Base-by-base conservation (phyloP, 2,888 invertebrate genomes). In the Cephus runcator region DNA sequence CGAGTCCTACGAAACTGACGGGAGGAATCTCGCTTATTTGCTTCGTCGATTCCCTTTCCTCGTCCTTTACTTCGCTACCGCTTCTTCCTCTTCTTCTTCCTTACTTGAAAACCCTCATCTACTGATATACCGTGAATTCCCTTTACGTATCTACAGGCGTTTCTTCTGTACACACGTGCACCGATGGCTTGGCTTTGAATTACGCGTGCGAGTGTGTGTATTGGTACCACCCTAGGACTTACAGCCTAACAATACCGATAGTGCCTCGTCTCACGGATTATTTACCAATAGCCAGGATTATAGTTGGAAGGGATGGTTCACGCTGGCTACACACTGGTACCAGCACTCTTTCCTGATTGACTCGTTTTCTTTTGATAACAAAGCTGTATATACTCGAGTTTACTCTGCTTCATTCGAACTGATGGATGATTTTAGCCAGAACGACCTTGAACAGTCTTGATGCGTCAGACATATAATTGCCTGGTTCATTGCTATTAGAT, bases 11-110 rank as follows among this genome's bases (percentile, higher is more conserved):
- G 73, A 36, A 69, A 76, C 12, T 11, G 33, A 35, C 40, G 74
- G 77, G 30, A 34, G 34, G 69, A 74, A 75, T 73, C 69, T 77
- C 36, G 68, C 75, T 77, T 77, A 77, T 75, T 77, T 77, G 77
- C 77, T 69, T 77, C 33, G 15, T 12, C 71, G 71, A 34, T 34
- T 34, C 15, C 71, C 23, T 71, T 34, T 34, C 12, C 71, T 23
- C 15, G 11, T 34, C 11, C 71, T 31, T 34, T 71, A 12, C 31
- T 34, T 31, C 9, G 33, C 34, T 31, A 71, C 9, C 56, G 56
- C 40, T 71, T 71, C 71, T 71, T 71, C 71, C 11, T 31, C 33
- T 71, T 34, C 33, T 71, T 71, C 71, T 33, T 71, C 33, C 31
- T 71, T 1, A 56, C 56, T 56, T 23, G 56, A 23, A 23, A 23